Evolutionary conservation across 2,888 invertebrate genomes (phyloP).

Genomic region (Phengaris arion): DNA sequence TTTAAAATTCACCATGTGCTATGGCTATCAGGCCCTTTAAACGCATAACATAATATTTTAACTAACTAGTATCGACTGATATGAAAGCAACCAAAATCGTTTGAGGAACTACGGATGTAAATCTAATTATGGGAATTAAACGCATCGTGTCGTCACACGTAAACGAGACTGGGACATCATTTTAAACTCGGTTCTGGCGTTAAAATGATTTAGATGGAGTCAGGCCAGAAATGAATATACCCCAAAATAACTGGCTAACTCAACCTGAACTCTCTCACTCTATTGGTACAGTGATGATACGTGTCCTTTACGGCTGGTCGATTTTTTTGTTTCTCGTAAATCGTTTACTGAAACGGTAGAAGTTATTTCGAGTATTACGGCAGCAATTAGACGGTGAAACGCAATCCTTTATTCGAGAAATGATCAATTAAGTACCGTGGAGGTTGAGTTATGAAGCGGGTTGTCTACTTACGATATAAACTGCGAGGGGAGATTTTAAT

Average conservation of each 20-base stretch:
- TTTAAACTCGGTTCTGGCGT: constrained; percentile 63
- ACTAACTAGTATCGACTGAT: not conserved
- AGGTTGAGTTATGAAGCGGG: constrained; percentile 36
- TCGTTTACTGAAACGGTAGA: constrained; percentile 53
- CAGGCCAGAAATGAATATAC: constrained; percentile 55
- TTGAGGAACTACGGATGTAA: not conserved
- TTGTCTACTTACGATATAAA: constrained; percentile 8
- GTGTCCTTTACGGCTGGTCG: not conserved
- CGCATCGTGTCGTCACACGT: constrained; percentile 43
- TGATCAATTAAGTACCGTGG: constrained; percentile 45
- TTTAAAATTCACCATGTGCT: no score
- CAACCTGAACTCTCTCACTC: constrained; percentile 37
- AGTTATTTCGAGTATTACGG: constrained; percentile 55
- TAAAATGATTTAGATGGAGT: constrained; percentile 68
- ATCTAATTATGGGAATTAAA: not conserved
- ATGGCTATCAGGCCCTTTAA: no score
- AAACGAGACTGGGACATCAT: constrained; percentile 48
- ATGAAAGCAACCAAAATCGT: not conserved
- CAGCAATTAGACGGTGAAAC: constrained; percentile 57
- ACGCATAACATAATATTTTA: not conserved
- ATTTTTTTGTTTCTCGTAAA: constrained; percentile 43
- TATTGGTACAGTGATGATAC: not conserved
- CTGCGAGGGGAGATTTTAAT: constrained; percentile 26
- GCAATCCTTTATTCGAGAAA: constrained; percentile 40
- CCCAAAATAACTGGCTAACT: constrained; percentile 55